Evolutionary conservation across 1,140 invertebrate genomes (phyloP).

Genomic region (Bombus vancouverensis): DNA sequence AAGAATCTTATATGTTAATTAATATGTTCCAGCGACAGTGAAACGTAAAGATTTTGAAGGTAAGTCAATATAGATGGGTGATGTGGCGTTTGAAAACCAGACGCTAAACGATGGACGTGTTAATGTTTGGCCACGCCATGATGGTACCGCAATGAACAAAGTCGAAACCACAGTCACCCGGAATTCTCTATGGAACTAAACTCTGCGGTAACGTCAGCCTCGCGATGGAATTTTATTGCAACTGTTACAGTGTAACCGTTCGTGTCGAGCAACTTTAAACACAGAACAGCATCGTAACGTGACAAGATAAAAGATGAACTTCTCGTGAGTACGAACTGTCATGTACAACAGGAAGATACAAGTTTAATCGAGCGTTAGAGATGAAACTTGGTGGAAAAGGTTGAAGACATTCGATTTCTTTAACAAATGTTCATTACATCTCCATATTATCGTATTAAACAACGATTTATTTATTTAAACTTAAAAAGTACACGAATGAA

Average conservation of each 20-base stretch:
- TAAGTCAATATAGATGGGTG: not conserved
- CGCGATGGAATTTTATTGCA: conserved; percentile 62
- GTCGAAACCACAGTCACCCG: conserved; percentile 75
- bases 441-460: no score
- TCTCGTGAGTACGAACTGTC: not conserved
- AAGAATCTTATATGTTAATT: not conserved
- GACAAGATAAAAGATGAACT: not conserved
- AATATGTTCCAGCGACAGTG: no score
- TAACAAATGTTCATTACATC: no score
- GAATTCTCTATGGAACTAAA: conserved; percentile 78
- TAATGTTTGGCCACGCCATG: conserved; percentile 71
- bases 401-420: no score
- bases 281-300: no score
- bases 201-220: conserved; percentile 22
- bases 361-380: no score
- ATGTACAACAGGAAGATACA: not conserved
- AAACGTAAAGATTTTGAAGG: no score
- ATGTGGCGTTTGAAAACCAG: not conserved
- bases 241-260: conserved; percentile 28
- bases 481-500: no score
- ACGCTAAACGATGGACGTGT: not conserved
- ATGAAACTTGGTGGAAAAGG: no score
- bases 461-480: no score
- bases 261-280: not conserved
- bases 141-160: conserved; percentile 67